A percentile compares a stretch with the other conserved stretches of the same genome.
These are phyloP conservation scores for Lasiurus borealis DNA, from an alignment of 2,113 vertebrate species.

Conservation along the genomic window DNA sequence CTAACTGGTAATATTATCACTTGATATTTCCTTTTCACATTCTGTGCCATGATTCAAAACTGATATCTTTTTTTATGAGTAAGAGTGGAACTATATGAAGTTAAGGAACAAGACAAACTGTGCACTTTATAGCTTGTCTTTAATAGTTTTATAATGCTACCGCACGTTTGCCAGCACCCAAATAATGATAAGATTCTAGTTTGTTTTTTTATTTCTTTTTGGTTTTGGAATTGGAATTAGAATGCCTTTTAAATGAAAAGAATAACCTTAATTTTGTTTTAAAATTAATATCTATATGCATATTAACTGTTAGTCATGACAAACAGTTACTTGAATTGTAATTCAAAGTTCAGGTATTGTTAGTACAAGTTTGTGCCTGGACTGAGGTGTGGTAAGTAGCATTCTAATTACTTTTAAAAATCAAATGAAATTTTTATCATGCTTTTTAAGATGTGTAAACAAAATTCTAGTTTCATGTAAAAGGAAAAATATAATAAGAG, in stretches of 20 bases:
- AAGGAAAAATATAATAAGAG: not conserved
- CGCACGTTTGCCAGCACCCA: not conserved
- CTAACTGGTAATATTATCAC: constrained; percentile 8
- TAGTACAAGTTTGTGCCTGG: not conserved
- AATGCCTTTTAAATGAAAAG: constrained; percentile 3
- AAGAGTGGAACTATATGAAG: constrained; percentile 37
- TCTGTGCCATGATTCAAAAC: constrained; percentile 50
- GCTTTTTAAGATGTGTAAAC: constrained; percentile 27
- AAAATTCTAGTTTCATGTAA: constrained; percentile 58
- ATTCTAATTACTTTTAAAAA: constrained; percentile 50
- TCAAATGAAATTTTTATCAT: constrained; percentile 38
- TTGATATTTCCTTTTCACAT: constrained; percentile 30
- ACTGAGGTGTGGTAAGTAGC: not conserved
- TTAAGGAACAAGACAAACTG: constrained; percentile 9
- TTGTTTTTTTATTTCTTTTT: constrained; percentile 32
- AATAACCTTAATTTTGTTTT: not conserved
- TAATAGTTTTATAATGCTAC: not conserved
- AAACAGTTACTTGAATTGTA: constrained; percentile 47
- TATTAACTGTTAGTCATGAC: constrained; percentile 25
- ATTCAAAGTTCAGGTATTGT: constrained; percentile 19
- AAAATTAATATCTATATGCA: not conserved
- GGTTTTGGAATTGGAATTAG: not conserved
- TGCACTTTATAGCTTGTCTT: not conserved
- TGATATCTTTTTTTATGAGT: constrained; percentile 26
- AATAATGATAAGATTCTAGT: not conserved